Evolutionary conservation across 2,888 invertebrate genomes (phyloP).

Genomic region (Allolobophora icterica): DNA sequence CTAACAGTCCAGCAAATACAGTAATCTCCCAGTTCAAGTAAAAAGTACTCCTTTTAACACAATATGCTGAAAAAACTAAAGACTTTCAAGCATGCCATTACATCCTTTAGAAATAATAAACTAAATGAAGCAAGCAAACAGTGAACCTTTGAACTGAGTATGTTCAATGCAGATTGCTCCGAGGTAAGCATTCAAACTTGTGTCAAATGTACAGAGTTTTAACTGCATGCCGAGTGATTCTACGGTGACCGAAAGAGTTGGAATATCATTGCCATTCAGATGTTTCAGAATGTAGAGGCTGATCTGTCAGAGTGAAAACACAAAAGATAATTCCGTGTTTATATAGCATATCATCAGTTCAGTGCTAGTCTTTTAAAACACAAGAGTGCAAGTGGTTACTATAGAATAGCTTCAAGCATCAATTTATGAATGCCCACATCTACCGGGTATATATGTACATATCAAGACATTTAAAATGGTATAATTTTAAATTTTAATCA

Average conservation of each 20-base stretch:
- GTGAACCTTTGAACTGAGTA: slow-evolving; percentile 56
- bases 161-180: slow-evolving; percentile 76
- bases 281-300: slow-evolving; percentile 42
- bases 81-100: neutral
- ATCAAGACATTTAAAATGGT: too few species aligned
- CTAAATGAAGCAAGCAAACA: neutral
- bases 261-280: slow-evolving; percentile 58
- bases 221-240: slow-evolving; percentile 77
- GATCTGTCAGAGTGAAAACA: slow-evolving; percentile 41
- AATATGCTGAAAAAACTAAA: neutral
- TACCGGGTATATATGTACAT: too few species aligned
- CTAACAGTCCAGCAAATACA: too few species aligned
- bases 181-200: slow-evolving; percentile 73
- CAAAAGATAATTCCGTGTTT: too few species aligned
- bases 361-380: neutral
- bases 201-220: slow-evolving; percentile 79
- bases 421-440: too few species aligned
- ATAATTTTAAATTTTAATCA: too few species aligned
- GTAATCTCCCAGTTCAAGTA: too few species aligned
- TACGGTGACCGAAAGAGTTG: slow-evolving; percentile 70
- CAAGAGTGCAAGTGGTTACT: neutral
- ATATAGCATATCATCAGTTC: neutral
- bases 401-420: neutral
- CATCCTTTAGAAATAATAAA: neutral
- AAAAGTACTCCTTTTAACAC: neutral